Evolutionary conservation across 2,113 vertebrate species (phyloP), one percentile per base, ranked within the genome.

Genomic region (Eidolon helvum): DNA sequence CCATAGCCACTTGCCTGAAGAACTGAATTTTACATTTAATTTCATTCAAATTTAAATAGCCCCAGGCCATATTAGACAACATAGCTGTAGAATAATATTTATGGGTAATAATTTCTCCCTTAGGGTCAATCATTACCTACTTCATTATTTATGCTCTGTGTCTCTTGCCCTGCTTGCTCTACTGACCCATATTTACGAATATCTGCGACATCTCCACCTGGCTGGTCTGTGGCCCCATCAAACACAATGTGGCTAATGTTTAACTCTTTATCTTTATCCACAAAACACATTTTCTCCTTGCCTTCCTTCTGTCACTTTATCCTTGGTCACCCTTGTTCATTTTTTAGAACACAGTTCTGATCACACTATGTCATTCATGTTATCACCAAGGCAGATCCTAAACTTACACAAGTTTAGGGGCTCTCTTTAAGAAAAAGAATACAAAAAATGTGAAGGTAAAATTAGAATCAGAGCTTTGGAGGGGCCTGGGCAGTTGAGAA

Each of bases 1-100:
- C 40, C n/a, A 18, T 48, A 71, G 35, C 19, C 1, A 24, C 50
- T 30, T 59, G 35, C 40, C 22, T 75, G 30, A 87, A 30, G 22
- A 69, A 33, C 43, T 92, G 35, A 89, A 57, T 87, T 84, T 90
- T 66, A 94, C 6, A 78, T 75, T 88, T 96, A 21, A 93, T 45
- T 83, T 68, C 35, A 78, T 28, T 59, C 66, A 59, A 57, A 71
- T 59, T 40, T 80, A 82, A 75, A 66, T 77, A 38, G 48, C 12
- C 50, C 11, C 24, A 63, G 63, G 5, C 28, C 26, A 1, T 43
- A 21, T n/a, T 63, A n/a, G 43, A 87, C 19, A 65, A 43, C 2
- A 15, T 18, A 74, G 22, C 59, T 89, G 53, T 87, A 77, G 72
- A 95, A 55, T 3, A 72, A 18, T 89, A 43, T 69, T 87, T 59